These are phyloP conservation scores for Chelmon rostratus DNA, from an alignment of 2,797 vertebrate genomes.

Conservation along the genomic window DNA sequence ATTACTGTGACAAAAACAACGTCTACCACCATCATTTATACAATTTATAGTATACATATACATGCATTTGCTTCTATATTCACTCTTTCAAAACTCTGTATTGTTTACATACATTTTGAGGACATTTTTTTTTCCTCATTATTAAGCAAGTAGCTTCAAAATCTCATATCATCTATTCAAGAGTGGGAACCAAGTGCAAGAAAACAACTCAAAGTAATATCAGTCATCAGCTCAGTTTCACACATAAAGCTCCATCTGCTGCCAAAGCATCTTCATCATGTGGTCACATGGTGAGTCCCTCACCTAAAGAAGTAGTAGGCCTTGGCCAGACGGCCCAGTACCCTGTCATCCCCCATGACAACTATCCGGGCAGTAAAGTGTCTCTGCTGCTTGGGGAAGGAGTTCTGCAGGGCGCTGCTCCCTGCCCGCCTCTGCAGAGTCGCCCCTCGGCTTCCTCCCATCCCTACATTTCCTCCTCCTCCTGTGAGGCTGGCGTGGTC, in stretches of 20 bases:
- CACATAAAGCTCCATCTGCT: background rate
- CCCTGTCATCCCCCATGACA: constrained; percentile 91
- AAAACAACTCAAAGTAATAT: background rate
- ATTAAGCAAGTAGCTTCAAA: background rate
- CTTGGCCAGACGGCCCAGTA: constrained; percentile 91
- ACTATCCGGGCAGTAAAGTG: constrained; percentile 91
- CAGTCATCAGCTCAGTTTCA: background rate
- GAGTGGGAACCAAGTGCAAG: fast-evolving
- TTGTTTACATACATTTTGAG: background rate
- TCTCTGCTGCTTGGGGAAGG: constrained; percentile 82
- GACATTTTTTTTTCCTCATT: background rate
- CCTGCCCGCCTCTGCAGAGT: constrained; percentile 84
- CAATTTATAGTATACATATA: background rate
- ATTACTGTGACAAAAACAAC: background rate
- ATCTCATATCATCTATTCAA: background rate
- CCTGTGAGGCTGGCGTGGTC: constrained; percentile 54
- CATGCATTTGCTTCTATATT: background rate
- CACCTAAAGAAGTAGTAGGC: constrained; percentile 92
- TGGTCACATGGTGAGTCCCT: constrained; percentile 4
- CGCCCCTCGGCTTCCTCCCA: constrained; percentile 45
- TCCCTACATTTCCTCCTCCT: constrained; percentile 73
- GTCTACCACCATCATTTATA: background rate
- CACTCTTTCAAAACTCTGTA: background rate
- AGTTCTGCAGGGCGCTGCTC: constrained; percentile 35
- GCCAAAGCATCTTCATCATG: background rate